Base-by-base conservation (phyloP, 2,113 vertebrate species). In the Hepsetus odoe region DNA sequence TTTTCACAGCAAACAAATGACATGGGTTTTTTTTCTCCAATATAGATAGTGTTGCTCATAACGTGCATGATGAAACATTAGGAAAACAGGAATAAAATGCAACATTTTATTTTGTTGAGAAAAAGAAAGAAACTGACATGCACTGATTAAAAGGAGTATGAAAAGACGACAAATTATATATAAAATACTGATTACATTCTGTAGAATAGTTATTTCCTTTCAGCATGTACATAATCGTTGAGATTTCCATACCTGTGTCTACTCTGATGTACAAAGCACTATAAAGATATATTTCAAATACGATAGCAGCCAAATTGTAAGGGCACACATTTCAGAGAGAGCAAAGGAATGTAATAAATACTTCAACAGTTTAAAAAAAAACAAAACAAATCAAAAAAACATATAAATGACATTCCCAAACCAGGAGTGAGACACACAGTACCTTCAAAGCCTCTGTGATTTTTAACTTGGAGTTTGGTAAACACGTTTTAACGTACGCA, bases 311-410 rank as follows among this genome's bases (percentile, higher is more conserved):
- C 77, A 85, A 91, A 85, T 92, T 85, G 88, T 64, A 91, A 82
- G 86, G 88, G 90, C 88, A 90, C 86, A 90, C 90, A 92, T 91
- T 91, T 85, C n/a, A 78, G 22, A 16, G 84, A 89, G 86, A 91
- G 84, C 88, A 89, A 28, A 93, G 93, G 91, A 95, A 94, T 94
- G 93, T 94, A 93, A 88, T 90, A 94, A 94, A 94, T 91, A 94
- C 93, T 91, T 91, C 8, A 82, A 90, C 88, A 87, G 74, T 90
- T 90, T 86, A 92, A 92, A 89, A 86, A 88, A 90, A 85, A 84
- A 85, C 90, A 87, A 92, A 87, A 88, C 84, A 92, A 84, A 90
- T n/a, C 89, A 92, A 90, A 86, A 90, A 91, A 82, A 91, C 86
- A 90, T 90, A 92, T 90, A 86, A 93, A 92, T 87, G 81, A 89